These are phyloP conservation scores for Rousettus madagascariensis DNA, from an alignment of 2,797 vertebrate genomes.

Conservation along the genomic window DNA sequence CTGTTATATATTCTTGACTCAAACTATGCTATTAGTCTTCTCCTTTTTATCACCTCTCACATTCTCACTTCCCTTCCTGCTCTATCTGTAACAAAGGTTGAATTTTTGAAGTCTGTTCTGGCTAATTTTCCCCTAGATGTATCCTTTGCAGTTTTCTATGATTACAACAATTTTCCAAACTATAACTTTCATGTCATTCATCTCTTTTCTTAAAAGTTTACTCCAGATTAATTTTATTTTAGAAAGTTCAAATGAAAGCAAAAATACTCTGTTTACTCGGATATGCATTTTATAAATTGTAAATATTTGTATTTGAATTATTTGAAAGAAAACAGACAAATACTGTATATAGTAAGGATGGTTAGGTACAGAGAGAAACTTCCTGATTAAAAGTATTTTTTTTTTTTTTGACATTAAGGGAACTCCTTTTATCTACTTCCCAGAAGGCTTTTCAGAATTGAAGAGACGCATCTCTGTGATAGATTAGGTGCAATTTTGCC, in stretches of 20 bases:
- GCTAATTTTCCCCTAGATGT: background rate
- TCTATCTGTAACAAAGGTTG: background rate
- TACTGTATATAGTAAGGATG: background rate
- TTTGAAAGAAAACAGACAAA: background rate
- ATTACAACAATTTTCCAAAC: conserved; percentile 1
- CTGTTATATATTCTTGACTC: background rate
- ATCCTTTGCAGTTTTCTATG: background rate
- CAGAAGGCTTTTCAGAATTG: conserved; percentile 58
- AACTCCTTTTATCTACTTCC: conserved; percentile 9
- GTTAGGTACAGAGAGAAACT: background rate
- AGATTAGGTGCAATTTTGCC: conserved; percentile 63
- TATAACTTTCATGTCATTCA: background rate
- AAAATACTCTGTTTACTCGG: background rate
- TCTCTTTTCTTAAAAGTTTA: background rate
- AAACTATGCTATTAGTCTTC: background rate
- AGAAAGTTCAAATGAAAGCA: background rate
- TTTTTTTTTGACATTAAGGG: background rate
- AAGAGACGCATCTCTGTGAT: conserved; percentile 53
- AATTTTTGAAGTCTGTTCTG: background rate
- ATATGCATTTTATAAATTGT: background rate
- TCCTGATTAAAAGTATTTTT: background rate
- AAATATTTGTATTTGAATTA: background rate
- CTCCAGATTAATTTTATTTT: background rate
- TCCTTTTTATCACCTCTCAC: background rate
- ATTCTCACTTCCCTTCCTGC: background rate